Evolutionary conservation across 2,888 invertebrate genomes (phyloP), one percentile per base, ranked within the genome.

Genomic region (Rutpela maculata): DNA sequence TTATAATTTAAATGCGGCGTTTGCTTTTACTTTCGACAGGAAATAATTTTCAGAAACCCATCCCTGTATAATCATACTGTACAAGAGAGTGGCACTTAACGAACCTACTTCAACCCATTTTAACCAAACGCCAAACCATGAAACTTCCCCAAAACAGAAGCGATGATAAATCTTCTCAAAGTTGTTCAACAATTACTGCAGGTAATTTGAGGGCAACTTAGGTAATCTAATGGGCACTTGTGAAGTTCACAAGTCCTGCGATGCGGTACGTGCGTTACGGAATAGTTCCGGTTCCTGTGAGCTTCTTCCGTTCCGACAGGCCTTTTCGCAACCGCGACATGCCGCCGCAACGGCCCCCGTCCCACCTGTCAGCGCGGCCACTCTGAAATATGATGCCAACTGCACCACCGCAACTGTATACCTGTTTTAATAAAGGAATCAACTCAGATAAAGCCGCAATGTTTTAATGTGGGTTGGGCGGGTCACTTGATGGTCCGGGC

Each of bases 131-230:
- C 72, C 67, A 68, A 43, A 72, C 67, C 67, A 63, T 72, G 71
- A 62, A 62, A 72, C 55, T 75, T 50, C 62, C 57, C 71, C 70
- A 76, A 66, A 73, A 76, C 76, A 38, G 43, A 66, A 17, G 72
- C 68, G 62, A 57, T 63, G 73, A 76, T 78, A 72, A 78, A 75
- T 75, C 75, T 68, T 68, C 60, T 26, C 31, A 59, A 71, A 75
- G 75, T 78, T 72, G 71, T 56, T 26, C 63, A 74, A 78, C 78
- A 78, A 78, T 76, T 74, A 78, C 75, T 74, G 70, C 76, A 76
- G 78, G 76, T 78, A 78, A 78, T 76, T 78, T 78, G 76, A 75
- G 76, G 78, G 73, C n/a, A 63, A 73, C 68, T 76, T 76, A 74
- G 76, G 71, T 70, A 70, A 78, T 75, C 63, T 71, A 78, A 76